A percentile compares a stretch with the other conserved stretches of the same genome.
These are phyloP conservation scores for Ophioninae sp. DNA, from an alignment of 2,888 invertebrate genomes.

Conservation along the genomic window DNA sequence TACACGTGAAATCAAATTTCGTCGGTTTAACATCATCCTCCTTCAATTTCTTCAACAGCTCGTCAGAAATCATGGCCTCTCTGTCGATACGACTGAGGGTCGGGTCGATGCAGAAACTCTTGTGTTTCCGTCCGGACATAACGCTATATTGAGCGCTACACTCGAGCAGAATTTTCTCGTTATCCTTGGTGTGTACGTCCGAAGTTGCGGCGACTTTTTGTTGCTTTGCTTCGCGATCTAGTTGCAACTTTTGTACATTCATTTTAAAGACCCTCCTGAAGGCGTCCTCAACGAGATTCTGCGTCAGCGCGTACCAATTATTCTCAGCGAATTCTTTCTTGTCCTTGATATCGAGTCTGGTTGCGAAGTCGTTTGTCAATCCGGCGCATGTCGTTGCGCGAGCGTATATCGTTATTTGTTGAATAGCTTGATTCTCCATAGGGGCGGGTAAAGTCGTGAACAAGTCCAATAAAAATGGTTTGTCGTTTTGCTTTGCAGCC, in stretches of 20 bases:
- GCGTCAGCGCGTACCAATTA: constrained; percentile 74
- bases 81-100: constrained; percentile 73
- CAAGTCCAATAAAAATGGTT: constrained; percentile 65
- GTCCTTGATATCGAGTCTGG: constrained; percentile 61
- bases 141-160: constrained; percentile 76
- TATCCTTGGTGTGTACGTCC: constrained; percentile 76
- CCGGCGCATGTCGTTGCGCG: constrained; percentile 64
- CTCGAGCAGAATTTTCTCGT: constrained; percentile 70
- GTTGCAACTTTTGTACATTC: constrained; percentile 67
- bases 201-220: constrained; percentile 75
- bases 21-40: constrained; percentile 59
- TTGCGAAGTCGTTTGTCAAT: constrained; percentile 63
- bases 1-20: constrained; percentile 76
- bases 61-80: constrained; percentile 77
- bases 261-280: constrained; percentile 77
- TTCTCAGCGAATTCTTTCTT: constrained; percentile 65
- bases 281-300: constrained; percentile 73
- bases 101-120: constrained; percentile 67
- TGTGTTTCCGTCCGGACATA: constrained; percentile 77
- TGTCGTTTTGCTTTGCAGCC: constrained; percentile 63
- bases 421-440: constrained; percentile 41
- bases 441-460: constrained; percentile 42
- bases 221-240: constrained; percentile 72
- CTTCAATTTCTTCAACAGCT: constrained; percentile 67
- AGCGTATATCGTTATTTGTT: constrained; percentile 66